Evolutionary conservation across 2,113 vertebrate genomes (phyloP).

Genomic region (Theropithecus gelada): DNA sequence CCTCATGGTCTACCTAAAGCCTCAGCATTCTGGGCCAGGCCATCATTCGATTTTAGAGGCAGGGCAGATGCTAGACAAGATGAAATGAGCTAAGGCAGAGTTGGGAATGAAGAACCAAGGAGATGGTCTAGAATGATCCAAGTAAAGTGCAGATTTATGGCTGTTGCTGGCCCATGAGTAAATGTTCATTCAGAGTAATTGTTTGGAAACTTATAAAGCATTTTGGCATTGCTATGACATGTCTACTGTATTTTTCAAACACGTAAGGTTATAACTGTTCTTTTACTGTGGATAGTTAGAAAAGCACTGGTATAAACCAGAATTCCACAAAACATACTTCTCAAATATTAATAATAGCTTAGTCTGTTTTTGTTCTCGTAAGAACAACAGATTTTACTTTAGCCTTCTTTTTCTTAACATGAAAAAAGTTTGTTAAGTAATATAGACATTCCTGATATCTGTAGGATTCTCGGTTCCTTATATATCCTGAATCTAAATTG

Average conservation of each 20-base stretch:
- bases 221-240: background rate
- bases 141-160: background rate
- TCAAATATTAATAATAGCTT: background rate
- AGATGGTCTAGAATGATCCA: background rate
- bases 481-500: background rate
- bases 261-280: background rate
- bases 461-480: background rate
- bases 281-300: background rate
- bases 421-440: background rate
- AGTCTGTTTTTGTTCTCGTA: conserved; percentile 5
- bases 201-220: background rate
- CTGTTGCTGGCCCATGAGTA: background rate
- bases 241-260: background rate
- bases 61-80: background rate
- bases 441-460: background rate
- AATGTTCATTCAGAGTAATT: background rate
- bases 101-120: background rate
- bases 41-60: background rate
- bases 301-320: background rate
- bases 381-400: conserved; percentile 21
- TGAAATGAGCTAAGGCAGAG: background rate
- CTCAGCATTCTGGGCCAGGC: background rate
- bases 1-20: background rate
- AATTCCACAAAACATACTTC: conserved; percentile 1
- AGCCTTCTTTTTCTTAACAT: background rate